A percentile compares a stretch with the other conserved stretches of the same genome.
phyloP scores from a whole-genome alignment of 2,113 vertebrate species.

The Oceanodroma tethys region DNA sequence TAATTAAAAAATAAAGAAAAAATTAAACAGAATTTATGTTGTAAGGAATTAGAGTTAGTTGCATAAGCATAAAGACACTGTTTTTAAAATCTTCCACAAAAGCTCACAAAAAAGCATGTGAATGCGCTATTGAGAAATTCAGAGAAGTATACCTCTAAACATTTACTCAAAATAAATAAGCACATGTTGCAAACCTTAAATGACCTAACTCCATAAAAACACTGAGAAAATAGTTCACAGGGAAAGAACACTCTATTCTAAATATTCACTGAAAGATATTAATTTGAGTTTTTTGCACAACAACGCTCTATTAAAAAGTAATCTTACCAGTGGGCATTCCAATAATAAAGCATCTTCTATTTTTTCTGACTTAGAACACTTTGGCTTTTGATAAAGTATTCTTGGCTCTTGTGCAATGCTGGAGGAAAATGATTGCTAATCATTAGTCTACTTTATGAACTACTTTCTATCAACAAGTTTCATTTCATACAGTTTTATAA shows the following conservation, averaged over 20 bases:
- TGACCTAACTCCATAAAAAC: background rate
- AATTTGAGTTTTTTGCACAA: background rate
- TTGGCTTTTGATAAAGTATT: conserved; percentile 86
- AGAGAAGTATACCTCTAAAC: background rate
- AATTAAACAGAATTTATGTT: background rate
- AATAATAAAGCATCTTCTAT: conserved; percentile 93
- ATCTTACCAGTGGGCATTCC: conserved; percentile 91
- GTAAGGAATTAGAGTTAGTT: background rate
- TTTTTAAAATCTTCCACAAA: background rate
- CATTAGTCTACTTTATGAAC: conserved; percentile 32
- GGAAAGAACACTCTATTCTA: background rate
- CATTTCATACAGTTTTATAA: conserved; percentile 7
- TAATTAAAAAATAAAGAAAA: background rate
- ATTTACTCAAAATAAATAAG: background rate
- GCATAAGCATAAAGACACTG: background rate
- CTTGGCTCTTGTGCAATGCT: conserved; percentile 85
- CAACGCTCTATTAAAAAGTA: background rate
- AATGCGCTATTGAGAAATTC: background rate
- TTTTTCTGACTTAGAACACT: conserved; percentile 86
- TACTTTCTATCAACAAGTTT: conserved; percentile 5
- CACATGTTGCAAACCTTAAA: background rate
- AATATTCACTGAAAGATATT: background rate
- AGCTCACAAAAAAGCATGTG: background rate
- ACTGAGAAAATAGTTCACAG: background rate
- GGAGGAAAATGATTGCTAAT: conserved; percentile 50